Percentiles rank a stretch among this genome's conserved stretches.
phyloP scores from a whole-genome alignment of 2,113 vertebrate species.

The Cephalopterus ornatus region DNA sequence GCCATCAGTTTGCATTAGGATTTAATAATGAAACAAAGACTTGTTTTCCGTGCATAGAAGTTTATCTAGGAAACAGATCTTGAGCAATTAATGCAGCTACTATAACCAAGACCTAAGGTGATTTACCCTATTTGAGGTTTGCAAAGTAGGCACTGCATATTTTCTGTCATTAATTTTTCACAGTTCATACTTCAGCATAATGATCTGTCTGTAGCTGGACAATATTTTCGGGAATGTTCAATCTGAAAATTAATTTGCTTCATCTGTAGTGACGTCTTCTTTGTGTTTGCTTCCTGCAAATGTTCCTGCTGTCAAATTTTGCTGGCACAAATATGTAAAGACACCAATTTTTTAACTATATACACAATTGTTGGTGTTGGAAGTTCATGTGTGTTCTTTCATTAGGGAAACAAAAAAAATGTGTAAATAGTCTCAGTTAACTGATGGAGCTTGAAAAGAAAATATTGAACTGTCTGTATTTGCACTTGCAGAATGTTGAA shows the following conservation, averaged over 20 bases:
- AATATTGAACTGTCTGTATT: conserved; percentile 9
- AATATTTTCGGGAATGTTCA: conserved; percentile 10
- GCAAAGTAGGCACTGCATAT: background rate
- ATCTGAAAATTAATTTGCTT: conserved; percentile 48
- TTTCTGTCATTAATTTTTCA: conserved; percentile 46
- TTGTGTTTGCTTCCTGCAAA: conserved; percentile 38
- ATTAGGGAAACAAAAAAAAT: background rate
- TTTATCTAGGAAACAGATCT: conserved; percentile 42
- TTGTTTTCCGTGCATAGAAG: conserved; percentile 6
- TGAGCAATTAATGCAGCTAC: conserved; percentile 30
- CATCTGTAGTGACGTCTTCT: background rate
- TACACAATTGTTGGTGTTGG: background rate
- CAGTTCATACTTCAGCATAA: conserved; percentile 24
- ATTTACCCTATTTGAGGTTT: conserved; percentile 34
- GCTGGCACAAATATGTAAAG: background rate
- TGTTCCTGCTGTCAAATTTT: conserved; percentile 19
- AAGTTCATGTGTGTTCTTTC: background rate
- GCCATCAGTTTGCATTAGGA: background rate
- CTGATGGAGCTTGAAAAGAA: background rate
- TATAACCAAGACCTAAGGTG: conserved; percentile 17
- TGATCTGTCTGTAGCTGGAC: background rate
- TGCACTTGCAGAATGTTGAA: background rate
- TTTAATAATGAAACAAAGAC: conserved; percentile 49
- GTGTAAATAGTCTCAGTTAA: conserved; percentile 8
- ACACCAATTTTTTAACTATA: background rate